These are phyloP conservation scores for Meles meles DNA, from an alignment of 2,113 vertebrate species.

Conservation along the genomic window DNA sequence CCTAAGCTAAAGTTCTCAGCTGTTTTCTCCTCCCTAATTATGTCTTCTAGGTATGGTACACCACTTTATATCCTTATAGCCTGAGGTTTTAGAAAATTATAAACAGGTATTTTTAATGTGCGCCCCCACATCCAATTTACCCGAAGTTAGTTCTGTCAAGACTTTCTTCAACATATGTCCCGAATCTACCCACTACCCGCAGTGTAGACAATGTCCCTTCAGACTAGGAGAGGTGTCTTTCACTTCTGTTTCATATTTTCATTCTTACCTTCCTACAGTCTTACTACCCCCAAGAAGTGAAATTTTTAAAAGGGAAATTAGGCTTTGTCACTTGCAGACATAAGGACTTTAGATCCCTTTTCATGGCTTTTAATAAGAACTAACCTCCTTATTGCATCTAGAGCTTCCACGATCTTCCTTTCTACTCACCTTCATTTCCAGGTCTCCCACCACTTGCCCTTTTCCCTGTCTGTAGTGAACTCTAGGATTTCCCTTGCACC, in stretches of 20 bases:
- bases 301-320: background rate
- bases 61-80: background rate
- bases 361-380: background rate
- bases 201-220: accelerated
- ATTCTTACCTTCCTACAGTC: background rate
- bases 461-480: background rate
- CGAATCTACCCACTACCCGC: background rate
- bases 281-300: background rate
- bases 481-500: no score
- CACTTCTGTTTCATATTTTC: background rate
- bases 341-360: background rate
- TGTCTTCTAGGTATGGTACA: background rate
- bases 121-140: background rate
- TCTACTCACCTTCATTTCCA: background rate
- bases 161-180: background rate
- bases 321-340: background rate
- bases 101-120: background rate
- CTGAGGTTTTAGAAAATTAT: background rate
- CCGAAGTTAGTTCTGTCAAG: background rate
- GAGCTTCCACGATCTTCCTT: background rate
- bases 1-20: background rate
- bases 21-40: background rate
- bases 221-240: background rate
- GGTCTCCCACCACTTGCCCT: accelerated
- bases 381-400: background rate